Percentiles rank a stretch among this genome's conserved stretches.
Evolutionary conservation across 2,797 vertebrate species (phyloP).

Genomic region (Kryptolebias ocellatus): DNA sequence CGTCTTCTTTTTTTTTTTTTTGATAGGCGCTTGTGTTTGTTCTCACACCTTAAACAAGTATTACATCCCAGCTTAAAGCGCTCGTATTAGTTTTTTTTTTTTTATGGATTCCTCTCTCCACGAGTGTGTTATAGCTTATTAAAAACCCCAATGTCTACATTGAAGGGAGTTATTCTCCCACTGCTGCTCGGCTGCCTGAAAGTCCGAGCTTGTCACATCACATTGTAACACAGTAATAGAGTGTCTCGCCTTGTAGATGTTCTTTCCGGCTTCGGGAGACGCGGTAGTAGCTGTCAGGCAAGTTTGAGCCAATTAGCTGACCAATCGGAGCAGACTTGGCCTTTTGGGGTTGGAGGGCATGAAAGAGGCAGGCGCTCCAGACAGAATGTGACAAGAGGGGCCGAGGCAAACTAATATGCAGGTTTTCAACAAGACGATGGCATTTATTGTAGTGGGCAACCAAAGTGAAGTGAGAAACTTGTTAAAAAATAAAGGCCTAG

Average conservation of each 20-base stretch:
- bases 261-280: not conserved
- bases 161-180: not conserved
- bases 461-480: too few species aligned
- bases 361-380: not conserved
- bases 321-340: slow-evolving; percentile 3
- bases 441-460: too few species aligned
- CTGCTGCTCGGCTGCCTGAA: not conserved
- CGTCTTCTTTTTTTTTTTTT: slow-evolving; percentile 6
- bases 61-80: not conserved
- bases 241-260: not conserved
- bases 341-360: not conserved
- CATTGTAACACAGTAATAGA: not conserved
- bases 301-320: slow-evolving; percentile 12
- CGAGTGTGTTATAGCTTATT: not conserved
- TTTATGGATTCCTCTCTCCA: too few species aligned
- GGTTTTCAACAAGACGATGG: too few species aligned
- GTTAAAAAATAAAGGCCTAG: too few species aligned
- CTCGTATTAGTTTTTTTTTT: not conserved
- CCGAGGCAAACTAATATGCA: not conserved
- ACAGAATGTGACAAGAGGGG: not conserved
- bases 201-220: not conserved
- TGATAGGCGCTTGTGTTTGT: not conserved
- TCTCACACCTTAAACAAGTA: not conserved
- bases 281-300: not conserved
- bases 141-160: not conserved